phyloP scores from a whole-genome alignment of 1,140 invertebrate species.

The Colletes gigas region DNA sequence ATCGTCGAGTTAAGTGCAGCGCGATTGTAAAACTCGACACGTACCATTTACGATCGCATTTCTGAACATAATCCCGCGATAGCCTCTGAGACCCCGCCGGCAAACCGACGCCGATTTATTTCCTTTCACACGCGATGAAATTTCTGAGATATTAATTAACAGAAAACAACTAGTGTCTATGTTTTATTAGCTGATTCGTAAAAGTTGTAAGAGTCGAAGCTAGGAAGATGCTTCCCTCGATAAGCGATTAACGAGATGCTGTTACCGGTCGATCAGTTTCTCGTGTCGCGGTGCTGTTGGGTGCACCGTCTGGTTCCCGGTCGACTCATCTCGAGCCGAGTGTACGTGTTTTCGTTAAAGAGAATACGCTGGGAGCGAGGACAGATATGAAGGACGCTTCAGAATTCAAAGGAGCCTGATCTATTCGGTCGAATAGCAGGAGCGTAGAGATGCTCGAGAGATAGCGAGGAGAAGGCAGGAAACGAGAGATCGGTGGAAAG shows the following conservation, averaged over 20 bases:
- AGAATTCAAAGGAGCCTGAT: conserved; percentile 57
- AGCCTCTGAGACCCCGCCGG: neutral
- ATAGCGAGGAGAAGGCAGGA: neutral
- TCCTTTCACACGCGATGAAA: neutral
- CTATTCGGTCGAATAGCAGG: conserved; percentile 23
- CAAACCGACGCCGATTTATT: neutral
- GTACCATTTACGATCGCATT: too few relatives aligned
- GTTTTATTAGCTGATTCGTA: too few relatives aligned
- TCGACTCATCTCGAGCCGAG: conserved; percentile 19
- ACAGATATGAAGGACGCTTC: conserved; percentile 54
- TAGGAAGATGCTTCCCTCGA: conserved; percentile 21
- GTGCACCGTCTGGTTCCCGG: neutral
- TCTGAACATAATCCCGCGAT: too few relatives aligned
- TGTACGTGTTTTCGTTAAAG: conserved; percentile 48
- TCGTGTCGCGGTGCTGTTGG: conserved; percentile 4
- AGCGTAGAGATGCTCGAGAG: conserved; percentile 15
- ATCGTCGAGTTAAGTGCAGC: neutral
- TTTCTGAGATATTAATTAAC: neutral
- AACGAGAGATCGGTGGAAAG: neutral
- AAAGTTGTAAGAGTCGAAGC: too few relatives aligned
- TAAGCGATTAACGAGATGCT: conserved; percentile 49
- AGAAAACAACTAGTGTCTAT: too few relatives aligned
- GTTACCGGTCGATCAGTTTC: conserved; percentile 44
- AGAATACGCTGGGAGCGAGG: conserved; percentile 14
- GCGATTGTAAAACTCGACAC: conserved; percentile 10